These are phyloP conservation scores for Eudasyphora cyanicolor DNA, from an alignment of 2,888 invertebrate species.

Conservation along the genomic window DNA sequence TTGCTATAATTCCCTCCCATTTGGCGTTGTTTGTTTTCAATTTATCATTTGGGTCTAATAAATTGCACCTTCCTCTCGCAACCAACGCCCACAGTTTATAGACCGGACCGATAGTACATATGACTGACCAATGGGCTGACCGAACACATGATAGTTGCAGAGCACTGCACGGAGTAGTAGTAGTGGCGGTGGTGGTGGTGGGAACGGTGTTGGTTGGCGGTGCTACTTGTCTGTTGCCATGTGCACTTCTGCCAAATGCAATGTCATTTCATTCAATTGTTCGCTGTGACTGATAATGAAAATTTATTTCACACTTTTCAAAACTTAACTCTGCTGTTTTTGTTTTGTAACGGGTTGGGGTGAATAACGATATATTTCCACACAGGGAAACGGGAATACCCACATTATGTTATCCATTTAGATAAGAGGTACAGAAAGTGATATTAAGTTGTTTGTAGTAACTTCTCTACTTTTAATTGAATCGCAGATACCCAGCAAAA, in stretches of 20 bases:
- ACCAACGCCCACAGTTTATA: not conserved
- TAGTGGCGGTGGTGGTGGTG: not conserved
- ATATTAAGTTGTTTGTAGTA: too few species aligned
- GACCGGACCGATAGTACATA: too few species aligned
- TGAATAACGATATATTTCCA: too few species aligned
- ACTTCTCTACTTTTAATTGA: too few species aligned
- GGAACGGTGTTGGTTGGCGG: not conserved
- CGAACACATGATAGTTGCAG: not conserved
- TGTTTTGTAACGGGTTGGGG: not conserved
- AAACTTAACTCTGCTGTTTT: conserved; percentile 1
- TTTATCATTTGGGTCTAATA: conserved; percentile 22
- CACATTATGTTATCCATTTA: too few species aligned
- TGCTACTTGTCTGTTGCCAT: conserved; percentile 17
- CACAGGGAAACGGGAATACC: too few species aligned
- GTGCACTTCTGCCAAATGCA: conserved; percentile 26
- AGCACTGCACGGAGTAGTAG: too few species aligned
- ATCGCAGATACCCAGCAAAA: too few species aligned
- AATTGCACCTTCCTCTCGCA: conserved; percentile 1
- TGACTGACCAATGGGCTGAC: too few species aligned
- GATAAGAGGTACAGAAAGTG: too few species aligned
- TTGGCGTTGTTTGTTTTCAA: not conserved
- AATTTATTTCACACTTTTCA: conserved; percentile 33
- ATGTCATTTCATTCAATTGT: conserved; percentile 36
- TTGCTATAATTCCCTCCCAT: not conserved
- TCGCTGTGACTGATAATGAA: conserved; percentile 48